Evolutionary conservation across 1,140 invertebrate genomes (phyloP).

Genomic region (Elysia chlorotica): DNA sequence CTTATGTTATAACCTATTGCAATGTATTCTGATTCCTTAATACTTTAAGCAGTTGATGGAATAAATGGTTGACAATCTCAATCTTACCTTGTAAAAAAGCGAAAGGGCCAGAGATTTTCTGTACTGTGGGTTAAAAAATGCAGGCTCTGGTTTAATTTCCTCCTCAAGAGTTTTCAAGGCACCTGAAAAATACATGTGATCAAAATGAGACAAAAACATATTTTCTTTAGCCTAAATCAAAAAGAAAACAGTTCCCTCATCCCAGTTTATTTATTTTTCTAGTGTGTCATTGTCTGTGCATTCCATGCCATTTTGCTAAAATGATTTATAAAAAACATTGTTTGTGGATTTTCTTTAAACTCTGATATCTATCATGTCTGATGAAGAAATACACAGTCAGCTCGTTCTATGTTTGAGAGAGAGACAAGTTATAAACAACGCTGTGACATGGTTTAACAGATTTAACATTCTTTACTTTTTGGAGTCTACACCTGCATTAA

Average conservation of each 20-base stretch:
- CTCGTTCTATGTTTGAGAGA: no score
- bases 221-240: not conserved
- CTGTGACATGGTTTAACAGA: no score
- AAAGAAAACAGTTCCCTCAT: not conserved
- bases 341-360: no score
- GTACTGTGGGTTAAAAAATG: no score
- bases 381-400: no score
- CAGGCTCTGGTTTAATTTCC: no score
- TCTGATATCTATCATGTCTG: no score
- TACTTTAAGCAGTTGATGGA: not conserved
- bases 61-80: not conserved
- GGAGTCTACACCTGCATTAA: no score
- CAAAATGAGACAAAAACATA: not conserved
- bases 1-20: not conserved
- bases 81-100: conserved; percentile 76
- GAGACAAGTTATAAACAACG: no score
- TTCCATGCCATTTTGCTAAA: not conserved
- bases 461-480: no score
- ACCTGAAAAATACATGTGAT: conserved; percentile 23
- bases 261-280: not conserved
- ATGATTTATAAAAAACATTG: not conserved
- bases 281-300: not conserved
- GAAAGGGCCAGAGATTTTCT: conserved; percentile 58
- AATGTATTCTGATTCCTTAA: not conserved
- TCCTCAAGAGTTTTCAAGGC: conserved; percentile 67